Evolutionary conservation across 2,888 invertebrate species (phyloP), one percentile per base, ranked within the genome.

Genomic region (Dromius quadrimaculatus): DNA sequence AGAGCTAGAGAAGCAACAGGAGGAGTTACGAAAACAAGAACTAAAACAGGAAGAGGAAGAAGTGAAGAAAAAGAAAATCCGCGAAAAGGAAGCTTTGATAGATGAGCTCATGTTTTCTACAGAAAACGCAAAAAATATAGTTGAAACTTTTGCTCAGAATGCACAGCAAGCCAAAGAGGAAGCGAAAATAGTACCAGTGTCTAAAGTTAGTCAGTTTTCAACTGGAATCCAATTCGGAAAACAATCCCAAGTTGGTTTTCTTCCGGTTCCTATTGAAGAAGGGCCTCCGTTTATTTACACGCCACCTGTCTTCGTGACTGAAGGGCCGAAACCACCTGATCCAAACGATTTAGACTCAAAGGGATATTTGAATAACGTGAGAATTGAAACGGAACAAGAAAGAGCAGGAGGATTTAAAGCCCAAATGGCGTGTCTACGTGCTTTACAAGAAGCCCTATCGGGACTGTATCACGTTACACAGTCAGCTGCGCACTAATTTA

Each of bases 81-180:
- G 92, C 34, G 92, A 94, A 74, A 95, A 95, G 76, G 95, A 97
- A 80, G 95, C 94, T 0, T 83, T 98, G 2, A 96, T 98, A 71
- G 97, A 98, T 82, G 97, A 98, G 80, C 85, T 98, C 34, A 97
- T 96, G 92, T 94, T 93, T 80, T 95, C 96, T 0, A 93, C 94
- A 75, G 91, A 90, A 6, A 92, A 97, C 80, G 97, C 97, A 0
- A 91, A 92, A 75, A 92, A 91, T 75, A 97, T 97, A 76, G 84
- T 97, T 0, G 91, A 89, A 73, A 91, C 90, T 8, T 95, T 95
- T 82, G 90, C 91, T 0, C 87, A 90, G 65, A 88, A 86, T 73
- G 87, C 85, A 13, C 89, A 91, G 75, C 89, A 90, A 74, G 86
- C 85, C 62, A 89, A 90, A 75, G 88, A 89, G 74, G 84, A 84